Base-by-base conservation (phyloP, 2,888 invertebrate species). In the Kuschelorhynchus macadamiae region DNA sequence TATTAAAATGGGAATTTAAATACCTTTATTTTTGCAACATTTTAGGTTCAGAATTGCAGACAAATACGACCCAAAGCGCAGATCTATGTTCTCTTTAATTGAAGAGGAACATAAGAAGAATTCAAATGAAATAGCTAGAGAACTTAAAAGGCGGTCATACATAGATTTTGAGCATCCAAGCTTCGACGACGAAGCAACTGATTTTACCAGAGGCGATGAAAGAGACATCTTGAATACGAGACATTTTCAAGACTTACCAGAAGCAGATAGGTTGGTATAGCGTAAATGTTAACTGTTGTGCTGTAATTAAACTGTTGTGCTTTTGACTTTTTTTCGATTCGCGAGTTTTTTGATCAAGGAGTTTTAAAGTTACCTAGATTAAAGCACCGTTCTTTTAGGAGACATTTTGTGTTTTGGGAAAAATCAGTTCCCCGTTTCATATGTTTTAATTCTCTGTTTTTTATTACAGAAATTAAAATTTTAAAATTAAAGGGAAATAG, bases 71-170 rank as follows among this genome's bases (percentile, higher is more conserved):
- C 81, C 81, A 4, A 84, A 84, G 72, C 72, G 84, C 20, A 75
- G 85, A 70, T 82, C 83, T 1, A 83, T 84, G 83, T 84, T 82
- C 68, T 83, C 81, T 65, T 75, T 84, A 33, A 80, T 84, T 25
- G 85, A 85, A 75, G 85, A 85, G 41, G 85, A 85, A 47, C 84
- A 85, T 70, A 79, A 82, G 62, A 79, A 82, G 52, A 84, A 82
- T 71, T 85, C 84, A 0, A 82, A 80, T 71, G 85, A 85, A 72
- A 83, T 85, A 20, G 85, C 85, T 0, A 84, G 84, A 68, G 86
- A 86, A 71, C 77, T 86, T 55, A 85, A 85, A 68, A 76, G 85
- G 9, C 74, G 85, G 18, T 84, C 85, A 0, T 85, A 85, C 73
- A 78, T 85, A 73, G 85, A 85, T 18, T 61, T 56, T n/a, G 60